Conservation (phyloP, 2,113 vertebrate genomes). For the Chitala chitala region DNA sequence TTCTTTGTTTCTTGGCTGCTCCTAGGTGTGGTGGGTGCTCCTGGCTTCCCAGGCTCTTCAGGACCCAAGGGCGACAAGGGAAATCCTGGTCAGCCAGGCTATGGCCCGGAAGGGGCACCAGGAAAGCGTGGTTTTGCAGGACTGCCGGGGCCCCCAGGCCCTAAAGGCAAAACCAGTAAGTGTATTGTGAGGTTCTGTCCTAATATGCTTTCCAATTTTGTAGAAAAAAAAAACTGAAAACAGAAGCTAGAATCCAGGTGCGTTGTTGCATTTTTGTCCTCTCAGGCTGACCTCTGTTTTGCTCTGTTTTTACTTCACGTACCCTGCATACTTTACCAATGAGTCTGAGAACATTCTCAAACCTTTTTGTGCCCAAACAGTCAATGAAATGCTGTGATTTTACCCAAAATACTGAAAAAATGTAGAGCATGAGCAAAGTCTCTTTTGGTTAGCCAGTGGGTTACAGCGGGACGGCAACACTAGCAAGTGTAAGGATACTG, state of each 20-base stretch:
- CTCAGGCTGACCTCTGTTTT: too few relatives aligned
- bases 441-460: too few relatives aligned
- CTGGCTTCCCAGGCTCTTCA: conserved; percentile 67
- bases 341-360: too few relatives aligned
- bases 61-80: conserved; percentile 79
- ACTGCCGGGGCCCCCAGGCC: conserved; percentile 60
- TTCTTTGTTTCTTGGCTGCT: background rate
- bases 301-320: too few relatives aligned
- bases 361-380: too few relatives aligned
- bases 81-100: conserved; percentile 49
- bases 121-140: conserved; percentile 69
- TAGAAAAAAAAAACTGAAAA: background rate
- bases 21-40: conserved; percentile 56
- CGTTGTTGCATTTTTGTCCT: too few relatives aligned
- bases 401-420: too few relatives aligned
- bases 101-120: conserved; percentile 59
- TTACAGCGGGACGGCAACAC: too few relatives aligned
- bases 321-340: too few relatives aligned
- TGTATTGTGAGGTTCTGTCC: conserved; percentile 6
- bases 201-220: background rate
- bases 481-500: too few relatives aligned
- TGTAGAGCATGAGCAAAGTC: too few relatives aligned
- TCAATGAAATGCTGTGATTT: too few relatives aligned
- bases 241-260: background rate
- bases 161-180: conserved; percentile 49